Conservation (phyloP, 2,797 vertebrate species). For the Syngnathus acus region DNA sequence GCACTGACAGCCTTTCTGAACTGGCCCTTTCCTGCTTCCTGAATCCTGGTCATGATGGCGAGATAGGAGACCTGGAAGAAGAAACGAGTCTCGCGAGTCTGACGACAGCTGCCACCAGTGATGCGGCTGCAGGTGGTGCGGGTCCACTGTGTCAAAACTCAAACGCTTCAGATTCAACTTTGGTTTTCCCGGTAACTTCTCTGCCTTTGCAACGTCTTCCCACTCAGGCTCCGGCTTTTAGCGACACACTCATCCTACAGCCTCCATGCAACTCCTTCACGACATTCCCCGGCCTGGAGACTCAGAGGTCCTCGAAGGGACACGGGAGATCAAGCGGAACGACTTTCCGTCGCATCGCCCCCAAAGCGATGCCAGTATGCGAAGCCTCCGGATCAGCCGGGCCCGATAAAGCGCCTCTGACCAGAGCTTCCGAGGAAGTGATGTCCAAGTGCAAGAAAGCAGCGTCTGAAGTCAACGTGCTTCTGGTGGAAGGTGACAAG, state of each 20-base stretch:
- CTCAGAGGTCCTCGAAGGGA: slow-evolving; percentile 65
- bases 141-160: slow-evolving; percentile 8
- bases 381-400: slow-evolving; percentile 48
- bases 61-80: slow-evolving; percentile 46
- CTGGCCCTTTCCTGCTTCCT: slow-evolving; percentile 66
- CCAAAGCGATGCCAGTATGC: slow-evolving; percentile 74
- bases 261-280: slow-evolving; percentile 43
- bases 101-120: slow-evolving; percentile 41
- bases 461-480: slow-evolving; percentile 88
- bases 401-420: slow-evolving; percentile 65
- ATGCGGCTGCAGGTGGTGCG: slow-evolving; percentile 15
- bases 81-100: slow-evolving; percentile 50
- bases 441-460: slow-evolving; percentile 97
- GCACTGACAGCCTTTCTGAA: slow-evolving; percentile 56
- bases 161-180: slow-evolving; percentile 27
- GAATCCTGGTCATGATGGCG: slow-evolving; percentile 44
- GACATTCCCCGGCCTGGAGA: slow-evolving; percentile 66
- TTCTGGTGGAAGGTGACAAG: slow-evolving; percentile 91
- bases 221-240: slow-evolving; percentile 42
- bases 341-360: slow-evolving; percentile 92
- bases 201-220: slow-evolving; percentile 57
- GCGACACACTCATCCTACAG: slow-evolving; percentile 59
- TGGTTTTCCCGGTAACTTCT: slow-evolving; percentile 49
- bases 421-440: slow-evolving; percentile 88
- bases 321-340: slow-evolving; percentile 58